Evolutionary conservation across 2,888 invertebrate genomes (phyloP).

Genomic region (Phlogophora meticulosa): DNA sequence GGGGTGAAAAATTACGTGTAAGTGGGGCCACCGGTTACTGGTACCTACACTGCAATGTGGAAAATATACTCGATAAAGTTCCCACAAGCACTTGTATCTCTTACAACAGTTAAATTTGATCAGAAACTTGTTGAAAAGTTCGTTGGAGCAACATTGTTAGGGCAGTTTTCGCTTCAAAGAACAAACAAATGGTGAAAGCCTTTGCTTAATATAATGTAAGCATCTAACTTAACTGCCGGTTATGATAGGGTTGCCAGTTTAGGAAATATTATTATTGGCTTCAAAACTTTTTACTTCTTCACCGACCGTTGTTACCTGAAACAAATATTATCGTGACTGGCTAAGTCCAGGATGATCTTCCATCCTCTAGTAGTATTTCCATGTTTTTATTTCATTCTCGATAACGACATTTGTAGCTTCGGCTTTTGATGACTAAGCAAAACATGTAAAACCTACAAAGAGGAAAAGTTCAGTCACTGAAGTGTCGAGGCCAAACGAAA

Average conservation of each 20-base stretch:
- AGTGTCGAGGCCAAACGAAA: no score
- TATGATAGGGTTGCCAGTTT: not conserved
- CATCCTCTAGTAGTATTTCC: no score
- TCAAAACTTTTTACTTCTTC: not conserved
- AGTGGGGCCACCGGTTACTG: not conserved
- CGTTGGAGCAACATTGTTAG: conserved; percentile 60
- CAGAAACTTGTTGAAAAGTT: conserved; percentile 67
- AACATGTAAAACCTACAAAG: no score
- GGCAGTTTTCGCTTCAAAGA: conserved; percentile 58
- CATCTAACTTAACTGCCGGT: conserved; percentile 8
- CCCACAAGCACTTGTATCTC: conserved; percentile 50
- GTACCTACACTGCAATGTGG: conserved; percentile 4
- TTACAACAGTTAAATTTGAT: conserved; percentile 63
- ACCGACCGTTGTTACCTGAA: no score
- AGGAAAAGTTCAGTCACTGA: no score
- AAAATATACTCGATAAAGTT: conserved; percentile 42
- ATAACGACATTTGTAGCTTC: not conserved
- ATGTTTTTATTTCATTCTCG: not conserved
- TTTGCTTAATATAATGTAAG: conserved; percentile 30
- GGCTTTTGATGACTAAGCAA: no score
- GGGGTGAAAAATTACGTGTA: conserved; percentile 24
- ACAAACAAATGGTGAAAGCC: conserved; percentile 51
- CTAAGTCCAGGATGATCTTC: no score
- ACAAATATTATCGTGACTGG: not conserved
- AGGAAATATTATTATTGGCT: not conserved